phyloP scores from a whole-genome alignment of 2,113 vertebrate genomes.

The Seriola aureovittata region DNA sequence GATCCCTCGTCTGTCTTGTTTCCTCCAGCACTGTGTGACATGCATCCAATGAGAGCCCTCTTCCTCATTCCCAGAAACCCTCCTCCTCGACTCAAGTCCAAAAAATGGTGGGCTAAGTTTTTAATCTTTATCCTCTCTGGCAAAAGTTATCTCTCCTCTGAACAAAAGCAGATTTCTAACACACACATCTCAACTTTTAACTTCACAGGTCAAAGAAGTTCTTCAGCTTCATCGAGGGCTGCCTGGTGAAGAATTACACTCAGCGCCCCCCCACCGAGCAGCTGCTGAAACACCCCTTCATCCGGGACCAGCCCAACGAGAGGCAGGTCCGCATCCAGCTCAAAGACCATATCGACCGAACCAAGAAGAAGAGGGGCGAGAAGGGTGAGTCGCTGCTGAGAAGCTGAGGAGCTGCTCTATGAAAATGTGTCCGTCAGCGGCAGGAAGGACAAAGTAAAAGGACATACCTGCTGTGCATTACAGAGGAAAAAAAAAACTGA shows the following conservation, averaged over 20 bases:
- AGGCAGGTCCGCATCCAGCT: conserved; percentile 99
- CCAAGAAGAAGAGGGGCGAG: conserved; percentile 98
- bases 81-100: conserved; percentile 98
- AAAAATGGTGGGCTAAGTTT: conserved; percentile 92
- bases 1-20: background rate
- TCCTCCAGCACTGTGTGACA: conserved; percentile 94
- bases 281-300: conserved; percentile 97
- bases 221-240: conserved; percentile 98
- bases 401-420: no score
- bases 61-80: conserved; percentile 99
- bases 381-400: conserved; percentile 87
- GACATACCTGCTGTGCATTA: no score
- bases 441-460: no score
- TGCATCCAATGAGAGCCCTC: conserved; percentile 99
- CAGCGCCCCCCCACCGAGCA: conserved; percentile 97
- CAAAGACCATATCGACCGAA: conserved; percentile 98
- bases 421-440: no score
- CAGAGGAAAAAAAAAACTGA: no score
- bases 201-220: conserved; percentile 96
- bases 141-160: background rate
- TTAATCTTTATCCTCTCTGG: background rate
- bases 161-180: background rate
- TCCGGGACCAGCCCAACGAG: conserved; percentile 98
- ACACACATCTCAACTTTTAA: accelerated
- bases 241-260: conserved; percentile 99